Base-by-base conservation (phyloP, 2,113 vertebrate genomes). In the Carlito syrichta region DNA sequence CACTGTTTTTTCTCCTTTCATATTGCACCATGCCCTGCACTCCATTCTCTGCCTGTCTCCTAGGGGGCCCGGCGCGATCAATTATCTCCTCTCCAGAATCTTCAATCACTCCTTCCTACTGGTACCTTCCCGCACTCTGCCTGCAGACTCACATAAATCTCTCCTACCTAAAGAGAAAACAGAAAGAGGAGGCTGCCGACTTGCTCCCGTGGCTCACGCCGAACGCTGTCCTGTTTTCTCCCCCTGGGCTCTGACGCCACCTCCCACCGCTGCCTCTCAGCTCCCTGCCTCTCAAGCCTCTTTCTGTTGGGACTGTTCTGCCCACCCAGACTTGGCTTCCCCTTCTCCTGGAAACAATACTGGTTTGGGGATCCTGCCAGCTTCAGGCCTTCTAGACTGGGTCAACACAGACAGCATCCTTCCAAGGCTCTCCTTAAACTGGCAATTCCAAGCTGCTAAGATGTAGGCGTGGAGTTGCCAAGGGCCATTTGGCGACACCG, bases 1-100 rank as follows among this genome's bases (percentile, higher is more conserved):
- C 63, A 8, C 62, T 50, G 68, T 66, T 54, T 84, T 71, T 43
- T 1, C 85, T 95, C 56, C 84, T 43, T 94, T 95, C 86, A 13
- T 8, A 48, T 22, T 1, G 0, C 3, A 7, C 84, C 22, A 23
- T 9, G 69, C 68, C 73, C 78, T 76, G 86, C 25, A 35, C 79
- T 94, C 90, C 63, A 40, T 68, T 88, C 88, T 20, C 77, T 94
- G 85, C 89, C 63, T 92, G 81, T 60, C 86, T 94, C 76, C 91
- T n/a, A 48, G 38, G 86, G 96, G 78, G 84, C 62, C 50, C 3
- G 83, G 63, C 25, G 40, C 93, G 82, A 89, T 96, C 93, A 52
- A 91, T 92, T 81, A 91, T 68, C 91, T 81, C 71, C 77, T 94
- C 94, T 82, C 90, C 54, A 71, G 96, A 69, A 54, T 69, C 79